Conservation (phyloP, 2,113 vertebrate genomes). For the Cyanistes caeruleus region DNA sequence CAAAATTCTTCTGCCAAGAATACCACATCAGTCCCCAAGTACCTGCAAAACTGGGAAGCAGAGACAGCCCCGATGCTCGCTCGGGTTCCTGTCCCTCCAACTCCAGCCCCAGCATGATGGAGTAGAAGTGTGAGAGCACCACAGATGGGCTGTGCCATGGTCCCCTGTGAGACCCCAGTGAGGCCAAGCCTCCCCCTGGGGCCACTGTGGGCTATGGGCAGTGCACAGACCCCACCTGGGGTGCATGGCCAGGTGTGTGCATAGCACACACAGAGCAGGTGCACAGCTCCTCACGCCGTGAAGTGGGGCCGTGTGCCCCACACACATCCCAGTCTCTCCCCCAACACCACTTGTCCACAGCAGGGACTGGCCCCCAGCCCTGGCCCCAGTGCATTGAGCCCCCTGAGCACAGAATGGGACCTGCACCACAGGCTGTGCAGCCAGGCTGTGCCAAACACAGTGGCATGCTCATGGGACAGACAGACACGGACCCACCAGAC, state of each 20-base stretch:
- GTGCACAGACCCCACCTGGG: accelerated
- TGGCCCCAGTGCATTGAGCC: accelerated
- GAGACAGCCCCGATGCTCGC: accelerated
- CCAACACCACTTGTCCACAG: accelerated
- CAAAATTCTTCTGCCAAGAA: not conserved
- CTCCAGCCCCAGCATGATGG: accelerated
- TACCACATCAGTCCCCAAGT: not conserved
- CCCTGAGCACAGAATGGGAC: accelerated
- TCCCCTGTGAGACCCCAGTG: not conserved
- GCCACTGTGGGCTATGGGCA: accelerated
- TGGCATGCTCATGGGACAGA: accelerated
- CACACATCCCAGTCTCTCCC: accelerated
- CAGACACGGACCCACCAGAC: not conserved
- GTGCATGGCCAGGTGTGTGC: accelerated
- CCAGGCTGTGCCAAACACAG: accelerated
- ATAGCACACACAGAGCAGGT: accelerated
- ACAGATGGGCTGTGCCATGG: not conserved
- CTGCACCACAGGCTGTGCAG: accelerated
- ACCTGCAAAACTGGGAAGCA: not conserved
- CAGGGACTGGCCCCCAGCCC: not conserved
- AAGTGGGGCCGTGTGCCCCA: accelerated
- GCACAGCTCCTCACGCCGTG: accelerated
- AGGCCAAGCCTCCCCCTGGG: accelerated
- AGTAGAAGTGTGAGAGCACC: not conserved
- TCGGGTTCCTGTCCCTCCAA: not conserved